Conservation (phyloP, 2,113 vertebrate species). For the Nothobranchius furzeri region DNA sequence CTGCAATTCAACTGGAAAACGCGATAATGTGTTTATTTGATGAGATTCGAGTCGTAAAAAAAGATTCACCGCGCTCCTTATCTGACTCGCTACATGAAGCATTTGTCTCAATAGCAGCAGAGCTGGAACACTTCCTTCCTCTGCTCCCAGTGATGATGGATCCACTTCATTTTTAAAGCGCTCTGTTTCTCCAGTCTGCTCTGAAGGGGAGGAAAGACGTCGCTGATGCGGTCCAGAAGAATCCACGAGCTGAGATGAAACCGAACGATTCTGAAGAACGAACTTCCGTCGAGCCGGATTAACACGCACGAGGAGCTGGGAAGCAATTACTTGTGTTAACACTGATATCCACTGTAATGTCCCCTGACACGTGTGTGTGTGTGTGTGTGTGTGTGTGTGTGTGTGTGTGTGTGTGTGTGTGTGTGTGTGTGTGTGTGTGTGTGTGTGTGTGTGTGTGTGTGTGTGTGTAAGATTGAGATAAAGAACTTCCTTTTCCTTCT, state of each 20-base stretch:
- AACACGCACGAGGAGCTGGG: constrained; percentile 52
- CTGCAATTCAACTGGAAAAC: constrained; percentile 36
- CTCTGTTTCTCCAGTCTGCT: constrained; percentile 19
- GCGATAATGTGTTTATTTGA: constrained; percentile 48
- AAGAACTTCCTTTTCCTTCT: constrained; percentile 27
- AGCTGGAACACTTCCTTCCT: constrained; percentile 8
- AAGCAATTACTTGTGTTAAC: constrained; percentile 76
- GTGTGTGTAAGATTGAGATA: constrained; percentile 32
- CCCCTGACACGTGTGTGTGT: constrained; percentile 30
- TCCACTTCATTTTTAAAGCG: constrained; percentile 32
- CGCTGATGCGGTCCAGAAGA: constrained; percentile 8
- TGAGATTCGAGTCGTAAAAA: constrained; percentile 47
- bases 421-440: constrained; percentile 6
- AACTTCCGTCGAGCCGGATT: constrained; percentile 66
- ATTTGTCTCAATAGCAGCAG: constrained; percentile 32
- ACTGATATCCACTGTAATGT: constrained; percentile 64
- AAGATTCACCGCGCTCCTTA: constrained; percentile 29
- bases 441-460: constrained; percentile 12
- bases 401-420: constrained; percentile 13
- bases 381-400: constrained; percentile 14
- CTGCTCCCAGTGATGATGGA: constrained; percentile 31
- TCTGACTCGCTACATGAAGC: constrained; percentile 11
- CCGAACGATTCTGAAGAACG: constrained; percentile 43
- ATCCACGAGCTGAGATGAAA: constrained; percentile 41
- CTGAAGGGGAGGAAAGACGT: constrained; percentile 1